Conservation (phyloP, 2,797 vertebrate genomes). For the Hemitrygon akajei region DNA sequence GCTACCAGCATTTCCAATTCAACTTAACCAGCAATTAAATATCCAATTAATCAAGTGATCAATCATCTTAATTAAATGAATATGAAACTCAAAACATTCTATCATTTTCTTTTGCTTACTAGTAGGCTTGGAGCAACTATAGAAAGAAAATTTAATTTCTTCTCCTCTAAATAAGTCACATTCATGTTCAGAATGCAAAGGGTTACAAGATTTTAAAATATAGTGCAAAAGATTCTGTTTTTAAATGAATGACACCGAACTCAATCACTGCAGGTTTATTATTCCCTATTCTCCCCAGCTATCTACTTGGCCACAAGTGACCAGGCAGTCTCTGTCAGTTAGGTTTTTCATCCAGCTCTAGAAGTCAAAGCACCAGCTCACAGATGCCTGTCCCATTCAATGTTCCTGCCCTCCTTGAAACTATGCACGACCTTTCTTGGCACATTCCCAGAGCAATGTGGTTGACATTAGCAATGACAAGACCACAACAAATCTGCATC, state of each 20-base stretch:
- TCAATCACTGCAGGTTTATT: not conserved
- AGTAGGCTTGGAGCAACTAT: not conserved
- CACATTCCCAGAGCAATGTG: not conserved
- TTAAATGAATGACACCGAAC: not conserved
- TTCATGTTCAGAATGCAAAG: not conserved
- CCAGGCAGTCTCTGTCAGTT: not conserved
- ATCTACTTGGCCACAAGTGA: not conserved
- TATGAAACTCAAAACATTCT: not conserved
- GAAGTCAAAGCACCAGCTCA: not conserved
- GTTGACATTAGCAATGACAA: not conserved
- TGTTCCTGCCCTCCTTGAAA: not conserved
- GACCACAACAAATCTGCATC: not conserved
- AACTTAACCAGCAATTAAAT: not conserved
- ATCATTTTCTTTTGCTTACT: not conserved
- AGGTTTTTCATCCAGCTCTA: not conserved
- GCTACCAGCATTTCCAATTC: not conserved
- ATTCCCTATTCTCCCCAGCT: not conserved
- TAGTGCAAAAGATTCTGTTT: not conserved
- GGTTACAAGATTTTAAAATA: not conserved
- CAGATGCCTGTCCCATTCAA: not conserved
- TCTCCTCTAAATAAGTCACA: not conserved
- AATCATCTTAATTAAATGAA: not conserved
- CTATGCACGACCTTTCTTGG: not conserved
- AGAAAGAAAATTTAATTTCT: not conserved
- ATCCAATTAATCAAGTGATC: not conserved